Base-by-base conservation (phyloP, 2,888 invertebrate species). In the Lycaena phlaeas region DNA sequence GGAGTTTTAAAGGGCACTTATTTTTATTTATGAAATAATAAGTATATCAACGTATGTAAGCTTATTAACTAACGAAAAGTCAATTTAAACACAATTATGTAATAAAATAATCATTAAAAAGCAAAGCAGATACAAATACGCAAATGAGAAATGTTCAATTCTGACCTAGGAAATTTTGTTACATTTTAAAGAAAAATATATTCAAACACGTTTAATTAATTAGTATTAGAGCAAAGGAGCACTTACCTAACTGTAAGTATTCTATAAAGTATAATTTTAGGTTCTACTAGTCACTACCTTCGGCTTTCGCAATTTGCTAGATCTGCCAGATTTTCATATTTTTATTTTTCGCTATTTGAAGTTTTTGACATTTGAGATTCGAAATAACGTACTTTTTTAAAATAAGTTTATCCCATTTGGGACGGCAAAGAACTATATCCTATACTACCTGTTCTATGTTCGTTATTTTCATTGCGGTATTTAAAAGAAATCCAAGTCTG, bases 231-330 rank as follows among this genome's bases (percentile, higher is more conserved):
- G 12, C 4, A 31, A 31, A 18, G 18, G 11, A 11, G 22, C 12
- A 34, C 34, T 34, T 34, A 34, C 34, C 34, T 18, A 22, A 18
- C 17, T 22, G 9, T 5, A 9, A 12, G 12, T 34, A 34, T 17
- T 34, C n/a, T n/a, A n/a, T n/a, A n/a, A n/a, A n/a, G 18, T 17
- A 4, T 7, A 27, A 27, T 14, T 14, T 9, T 9, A 34, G 4
- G 18, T 12, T 11, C 6, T n/a, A n/a, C n/a, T n/a, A n/a, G n/a
- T n/a, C 22, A 9, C 22, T 9, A 11, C 34, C 4, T n/a, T n/a
- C 18, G 18, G 14, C 28, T 39, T 41, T 41, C 28, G 17, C 43
- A 37, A 43, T 47, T 34, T 12, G 34, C n/a, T n/a, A n/a, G n/a
- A n/a, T n/a, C 12, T 36, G 27, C 36, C 44, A 34, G 41, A 31